A percentile compares a stretch with the other conserved stretches of the same genome.
These are phyloP conservation scores for Hybognathus amarus DNA, from an alignment of 2,797 vertebrate genomes.

Conservation along the genomic window DNA sequence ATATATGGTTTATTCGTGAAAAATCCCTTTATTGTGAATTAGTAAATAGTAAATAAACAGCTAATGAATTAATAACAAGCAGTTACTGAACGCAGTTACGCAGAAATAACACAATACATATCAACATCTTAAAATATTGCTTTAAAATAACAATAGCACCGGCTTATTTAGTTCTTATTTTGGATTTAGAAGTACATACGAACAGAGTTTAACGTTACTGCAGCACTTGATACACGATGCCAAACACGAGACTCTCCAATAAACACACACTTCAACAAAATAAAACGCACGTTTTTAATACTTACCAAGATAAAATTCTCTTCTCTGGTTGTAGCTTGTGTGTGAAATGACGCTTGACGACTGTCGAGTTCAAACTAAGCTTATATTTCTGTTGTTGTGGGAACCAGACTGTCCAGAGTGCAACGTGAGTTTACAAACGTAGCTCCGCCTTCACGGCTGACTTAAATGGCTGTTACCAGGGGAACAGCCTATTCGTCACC, in stretches of 20 bases:
- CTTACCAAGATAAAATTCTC: background rate
- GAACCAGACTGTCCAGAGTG: background rate
- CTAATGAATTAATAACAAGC: background rate
- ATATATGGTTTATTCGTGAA: background rate
- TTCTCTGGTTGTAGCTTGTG: background rate
- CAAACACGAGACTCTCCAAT: slow-evolving; percentile 52
- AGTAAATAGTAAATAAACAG: background rate
- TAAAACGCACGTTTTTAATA: background rate
- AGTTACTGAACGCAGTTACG: too few relatives aligned
- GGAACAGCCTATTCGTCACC: slow-evolving; percentile 52
- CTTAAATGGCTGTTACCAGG: slow-evolving; percentile 55
- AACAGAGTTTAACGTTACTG: background rate
- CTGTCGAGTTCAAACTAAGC: background rate
- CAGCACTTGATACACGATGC: slow-evolving; percentile 41
- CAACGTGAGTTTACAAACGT: slow-evolving; percentile 50
- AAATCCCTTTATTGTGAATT: background rate
- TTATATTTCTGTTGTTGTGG: slow-evolving; percentile 27
- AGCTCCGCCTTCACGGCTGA: slow-evolving; percentile 46
- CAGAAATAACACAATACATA: background rate
- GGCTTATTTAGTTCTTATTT: background rate
- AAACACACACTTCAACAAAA: slow-evolving; percentile 34
- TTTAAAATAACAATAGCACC: background rate
- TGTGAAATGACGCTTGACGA: background rate
- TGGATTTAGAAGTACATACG: background rate
- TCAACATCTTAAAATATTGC: background rate